Evolutionary conservation across 2,888 invertebrate genomes (phyloP).

Genomic region (Xestia xanthographa): DNA sequence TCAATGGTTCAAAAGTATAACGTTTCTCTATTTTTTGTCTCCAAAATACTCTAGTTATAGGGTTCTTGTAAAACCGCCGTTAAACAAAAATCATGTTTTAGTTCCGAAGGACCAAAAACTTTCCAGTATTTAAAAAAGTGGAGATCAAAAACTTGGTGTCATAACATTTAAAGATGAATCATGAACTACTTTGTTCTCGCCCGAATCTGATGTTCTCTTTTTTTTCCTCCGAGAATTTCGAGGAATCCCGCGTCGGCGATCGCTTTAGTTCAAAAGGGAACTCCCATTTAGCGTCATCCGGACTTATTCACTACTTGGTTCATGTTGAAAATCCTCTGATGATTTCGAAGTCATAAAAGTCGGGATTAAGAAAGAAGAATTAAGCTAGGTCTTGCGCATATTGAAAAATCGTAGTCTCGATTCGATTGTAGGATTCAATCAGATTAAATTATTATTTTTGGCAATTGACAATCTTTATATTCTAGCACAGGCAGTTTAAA

Average conservation of each 20-base stretch:
- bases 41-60: not conserved
- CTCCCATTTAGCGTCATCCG: constrained; percentile 27
- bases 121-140: not conserved
- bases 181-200: constrained; percentile 45
- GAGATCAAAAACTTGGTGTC: constrained; percentile 22
- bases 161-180: constrained; percentile 38
- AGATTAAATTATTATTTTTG: not conserved
- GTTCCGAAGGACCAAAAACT: constrained; percentile 4
- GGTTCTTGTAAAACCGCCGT: not conserved
- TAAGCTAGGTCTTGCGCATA: not conserved
- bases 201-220: constrained; percentile 29
- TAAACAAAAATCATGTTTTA: not conserved
- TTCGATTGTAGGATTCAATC: not conserved
- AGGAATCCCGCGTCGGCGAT: constrained; percentile 27
- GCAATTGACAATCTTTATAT: not conserved
- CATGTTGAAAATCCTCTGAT: not conserved
- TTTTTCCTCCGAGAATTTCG: constrained; percentile 31
- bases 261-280: constrained; percentile 32
- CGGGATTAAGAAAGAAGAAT: not conserved
- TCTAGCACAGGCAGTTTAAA: not conserved
- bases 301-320: constrained; percentile 3
- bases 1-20: not conserved
- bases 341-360: not conserved
- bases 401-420: not conserved
- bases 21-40: too few relatives aligned